A percentile compares a stretch with the other conserved stretches of the same genome.
phyloP scores from a whole-genome alignment of 1,140 invertebrate species.

The Eumaeus atala region DNA sequence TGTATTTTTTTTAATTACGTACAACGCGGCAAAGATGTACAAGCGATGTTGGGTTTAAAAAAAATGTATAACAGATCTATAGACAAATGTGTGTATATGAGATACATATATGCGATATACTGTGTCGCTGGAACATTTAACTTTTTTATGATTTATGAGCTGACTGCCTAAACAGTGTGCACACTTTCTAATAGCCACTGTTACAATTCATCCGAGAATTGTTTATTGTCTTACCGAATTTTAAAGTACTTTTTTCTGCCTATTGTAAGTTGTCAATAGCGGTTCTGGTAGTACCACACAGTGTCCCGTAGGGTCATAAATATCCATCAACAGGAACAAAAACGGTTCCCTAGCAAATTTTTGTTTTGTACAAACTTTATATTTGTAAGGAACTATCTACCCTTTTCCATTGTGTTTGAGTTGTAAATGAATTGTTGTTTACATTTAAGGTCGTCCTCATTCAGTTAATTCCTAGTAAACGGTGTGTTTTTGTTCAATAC shows the following conservation, averaged over 20 bases:
- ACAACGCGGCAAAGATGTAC: no score
- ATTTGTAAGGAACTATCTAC: constrained; percentile 5
- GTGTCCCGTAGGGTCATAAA: constrained; percentile 55
- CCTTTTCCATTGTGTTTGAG: background rate
- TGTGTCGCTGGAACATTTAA: background rate
- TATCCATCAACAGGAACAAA: constrained; percentile 54
- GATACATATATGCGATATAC: no score
- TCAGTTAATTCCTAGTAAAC: constrained; percentile 13
- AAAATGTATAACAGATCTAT: no score
- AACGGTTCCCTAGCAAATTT: constrained; percentile 51
- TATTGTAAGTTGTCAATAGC: constrained; percentile 26
- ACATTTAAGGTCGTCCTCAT: constrained; percentile 10
- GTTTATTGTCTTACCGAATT: constrained; percentile 47
- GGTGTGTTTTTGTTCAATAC: constrained; percentile 14
- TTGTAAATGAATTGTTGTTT: background rate
- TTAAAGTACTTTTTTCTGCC: constrained; percentile 36
- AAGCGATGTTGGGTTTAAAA: no score
- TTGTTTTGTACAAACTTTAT: constrained; percentile 30
- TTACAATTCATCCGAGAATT: constrained; percentile 56
- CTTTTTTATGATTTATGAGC: constrained; percentile 34
- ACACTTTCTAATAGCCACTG: constrained; percentile 47
- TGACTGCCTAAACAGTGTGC: constrained; percentile 48
- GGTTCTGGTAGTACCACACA: constrained; percentile 40
- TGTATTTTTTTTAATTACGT: no score
- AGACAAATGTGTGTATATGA: no score